A percentile compares a stretch with the other conserved stretches of the same genome.
Conservation (phyloP, 2,797 vertebrate species). For the Hylomyscus alleni region DNA sequence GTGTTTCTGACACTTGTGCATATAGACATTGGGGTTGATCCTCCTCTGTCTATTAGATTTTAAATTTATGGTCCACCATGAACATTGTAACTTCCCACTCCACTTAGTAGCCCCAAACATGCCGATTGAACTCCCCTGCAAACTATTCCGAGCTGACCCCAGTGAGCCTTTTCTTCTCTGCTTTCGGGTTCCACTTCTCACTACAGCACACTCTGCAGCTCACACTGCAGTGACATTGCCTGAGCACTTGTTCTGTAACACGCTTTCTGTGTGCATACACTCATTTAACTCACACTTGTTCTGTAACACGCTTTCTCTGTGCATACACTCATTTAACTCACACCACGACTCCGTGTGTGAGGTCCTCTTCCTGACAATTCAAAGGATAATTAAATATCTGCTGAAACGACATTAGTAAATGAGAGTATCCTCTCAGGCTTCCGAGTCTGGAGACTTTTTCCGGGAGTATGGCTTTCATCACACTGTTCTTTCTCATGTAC, state of each 20-base stretch:
- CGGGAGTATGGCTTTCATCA: neutral
- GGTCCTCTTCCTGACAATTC: neutral
- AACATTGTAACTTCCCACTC: constrained; percentile 66
- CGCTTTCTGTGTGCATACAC: neutral
- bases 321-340: neutral
- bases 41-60: constrained; percentile 68
- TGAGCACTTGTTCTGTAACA: constrained; percentile 4
- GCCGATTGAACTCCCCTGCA: constrained; percentile 54
- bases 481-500: neutral
- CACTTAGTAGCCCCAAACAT: constrained; percentile 60
- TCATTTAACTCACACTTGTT: neutral
- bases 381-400: neutral
- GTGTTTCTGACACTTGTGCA: constrained; percentile 75
- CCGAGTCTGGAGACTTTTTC: neutral
- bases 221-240: constrained; percentile 12
- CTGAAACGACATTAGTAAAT: neutral
- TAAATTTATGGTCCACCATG: constrained; percentile 72
- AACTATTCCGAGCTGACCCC: constrained; percentile 30
- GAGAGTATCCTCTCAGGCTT: neutral
- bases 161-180: neutral
- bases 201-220: neutral
- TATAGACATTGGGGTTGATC: constrained; percentile 39
- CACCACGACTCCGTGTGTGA: neutral
- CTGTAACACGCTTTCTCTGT: neutral
- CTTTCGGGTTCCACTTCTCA: constrained; percentile 35